These are phyloP conservation scores for Lacerta viridis DNA, from an alignment of 2,797 vertebrate genomes.

Conservation along the genomic window DNA sequence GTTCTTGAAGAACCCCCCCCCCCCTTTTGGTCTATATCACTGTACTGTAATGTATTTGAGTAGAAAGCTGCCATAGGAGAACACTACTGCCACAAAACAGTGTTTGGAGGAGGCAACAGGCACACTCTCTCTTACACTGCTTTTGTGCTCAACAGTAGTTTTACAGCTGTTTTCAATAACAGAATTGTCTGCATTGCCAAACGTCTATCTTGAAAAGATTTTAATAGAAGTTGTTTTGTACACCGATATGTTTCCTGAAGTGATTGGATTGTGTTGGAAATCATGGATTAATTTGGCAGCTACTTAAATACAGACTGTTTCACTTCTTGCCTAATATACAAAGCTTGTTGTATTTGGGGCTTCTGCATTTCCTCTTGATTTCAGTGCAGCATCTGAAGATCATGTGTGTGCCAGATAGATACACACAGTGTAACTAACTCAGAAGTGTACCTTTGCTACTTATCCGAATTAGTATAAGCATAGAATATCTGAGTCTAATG, in stretches of 20 bases:
- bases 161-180: background rate
- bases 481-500: background rate
- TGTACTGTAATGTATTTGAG: background rate
- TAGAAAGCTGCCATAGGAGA: background rate
- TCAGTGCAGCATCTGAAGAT: background rate
- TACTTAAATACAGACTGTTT: background rate
- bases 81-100: background rate
- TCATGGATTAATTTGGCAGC: background rate
- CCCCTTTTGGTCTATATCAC: background rate
- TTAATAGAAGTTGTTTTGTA: slow-evolving; percentile 2
- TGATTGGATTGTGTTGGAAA: background rate
- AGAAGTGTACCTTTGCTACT: background rate
- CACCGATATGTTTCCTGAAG: background rate
- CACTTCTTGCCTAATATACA: background rate
- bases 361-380: background rate
- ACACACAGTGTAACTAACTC: background rate
- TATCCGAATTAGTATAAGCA: too few species aligned
- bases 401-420: background rate
- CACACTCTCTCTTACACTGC: background rate
- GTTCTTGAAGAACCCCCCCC: background rate
- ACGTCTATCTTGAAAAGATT: background rate
- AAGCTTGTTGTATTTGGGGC: background rate
- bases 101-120: background rate
- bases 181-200: background rate
- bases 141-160: background rate